phyloP scores from a whole-genome alignment of 2,888 invertebrate genomes.

The Nebria salina region DNA sequence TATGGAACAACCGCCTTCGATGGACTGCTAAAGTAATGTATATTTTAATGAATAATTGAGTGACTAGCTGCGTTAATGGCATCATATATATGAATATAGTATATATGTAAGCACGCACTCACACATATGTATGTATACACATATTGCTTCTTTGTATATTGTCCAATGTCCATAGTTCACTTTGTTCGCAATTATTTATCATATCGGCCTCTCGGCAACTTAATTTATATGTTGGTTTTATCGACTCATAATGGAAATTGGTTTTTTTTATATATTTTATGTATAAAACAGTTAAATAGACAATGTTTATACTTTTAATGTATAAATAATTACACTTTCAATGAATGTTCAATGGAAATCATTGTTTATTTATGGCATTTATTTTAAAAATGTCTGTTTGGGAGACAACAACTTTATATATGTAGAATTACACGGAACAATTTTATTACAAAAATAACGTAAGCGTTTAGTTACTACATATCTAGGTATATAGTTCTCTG shows the following conservation, averaged over 20 bases:
- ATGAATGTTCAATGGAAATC: background rate
- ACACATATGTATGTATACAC: conserved; percentile 19
- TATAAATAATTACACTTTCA: background rate
- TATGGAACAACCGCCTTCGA: conserved; percentile 18
- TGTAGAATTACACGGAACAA: too few relatives aligned
- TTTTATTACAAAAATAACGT: too few relatives aligned
- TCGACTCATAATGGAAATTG: background rate
- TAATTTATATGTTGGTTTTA: background rate
- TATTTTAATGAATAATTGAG: conserved; percentile 44
- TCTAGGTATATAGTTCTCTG: too few relatives aligned
- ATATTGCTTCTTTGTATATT: conserved; percentile 31
- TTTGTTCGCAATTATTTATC: background rate
- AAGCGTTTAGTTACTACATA: too few relatives aligned
- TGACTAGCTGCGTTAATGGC: conserved; percentile 37
- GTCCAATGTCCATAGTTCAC: background rate
- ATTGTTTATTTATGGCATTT: background rate
- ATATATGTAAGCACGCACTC: too few relatives aligned
- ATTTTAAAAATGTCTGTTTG: background rate
- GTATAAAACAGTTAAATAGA: background rate
- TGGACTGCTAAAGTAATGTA: conserved; percentile 39
- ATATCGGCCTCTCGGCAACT: background rate
- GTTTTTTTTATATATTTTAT: background rate
- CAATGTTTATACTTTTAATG: background rate
- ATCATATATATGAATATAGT: too few relatives aligned
- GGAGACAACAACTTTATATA: too few relatives aligned